These are phyloP conservation scores for Pachyuromys duprasi DNA, from an alignment of 2,797 vertebrate genomes.

Conservation along the genomic window DNA sequence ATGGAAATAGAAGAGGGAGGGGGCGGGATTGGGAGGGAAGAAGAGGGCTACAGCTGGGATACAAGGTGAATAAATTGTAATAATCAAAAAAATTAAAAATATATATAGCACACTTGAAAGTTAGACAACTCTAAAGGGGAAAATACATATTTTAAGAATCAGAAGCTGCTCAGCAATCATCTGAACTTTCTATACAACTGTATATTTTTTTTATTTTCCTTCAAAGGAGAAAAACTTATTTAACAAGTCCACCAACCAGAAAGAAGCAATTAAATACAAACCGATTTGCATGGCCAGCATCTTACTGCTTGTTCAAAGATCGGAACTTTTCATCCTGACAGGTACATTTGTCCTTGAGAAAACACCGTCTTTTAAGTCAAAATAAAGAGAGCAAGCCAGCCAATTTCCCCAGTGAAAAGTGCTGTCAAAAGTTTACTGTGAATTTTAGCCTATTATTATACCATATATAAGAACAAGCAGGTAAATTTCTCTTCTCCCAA, in stretches of 20 bases:
- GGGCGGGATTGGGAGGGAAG: too few species aligned
- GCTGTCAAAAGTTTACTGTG: slow-evolving; percentile 63
- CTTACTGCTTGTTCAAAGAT: slow-evolving; percentile 60
- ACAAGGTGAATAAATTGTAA: too few species aligned
- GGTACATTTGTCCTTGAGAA: slow-evolving; percentile 61
- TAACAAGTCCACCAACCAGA: slow-evolving; percentile 43
- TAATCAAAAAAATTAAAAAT: too few species aligned
- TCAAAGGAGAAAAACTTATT: slow-evolving; percentile 58
- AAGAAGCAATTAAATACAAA: slow-evolving; percentile 70
- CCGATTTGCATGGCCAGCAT: slow-evolving; percentile 45
- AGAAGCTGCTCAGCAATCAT: slow-evolving; percentile 74
- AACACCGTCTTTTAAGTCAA: slow-evolving; percentile 54
- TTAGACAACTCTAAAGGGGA: slow-evolving; percentile 52
- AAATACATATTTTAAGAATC: slow-evolving; percentile 56
- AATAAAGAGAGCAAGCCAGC: slow-evolving; percentile 59
- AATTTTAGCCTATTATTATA: slow-evolving; percentile 59
- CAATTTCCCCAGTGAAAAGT: slow-evolving; percentile 59
- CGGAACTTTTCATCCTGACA: slow-evolving; percentile 70
- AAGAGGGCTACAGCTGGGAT: too few species aligned
- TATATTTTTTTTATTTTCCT: not conserved
- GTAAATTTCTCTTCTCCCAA: slow-evolving; percentile 53
- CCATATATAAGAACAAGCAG: slow-evolving; percentile 21
- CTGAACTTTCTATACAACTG: slow-evolving; percentile 75
- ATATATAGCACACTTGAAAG: slow-evolving; percentile 37
- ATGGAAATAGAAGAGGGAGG: too few species aligned